Conservation (phyloP, 1,140 invertebrate species). For the Lordiphosa stackelbergi region DNA sequence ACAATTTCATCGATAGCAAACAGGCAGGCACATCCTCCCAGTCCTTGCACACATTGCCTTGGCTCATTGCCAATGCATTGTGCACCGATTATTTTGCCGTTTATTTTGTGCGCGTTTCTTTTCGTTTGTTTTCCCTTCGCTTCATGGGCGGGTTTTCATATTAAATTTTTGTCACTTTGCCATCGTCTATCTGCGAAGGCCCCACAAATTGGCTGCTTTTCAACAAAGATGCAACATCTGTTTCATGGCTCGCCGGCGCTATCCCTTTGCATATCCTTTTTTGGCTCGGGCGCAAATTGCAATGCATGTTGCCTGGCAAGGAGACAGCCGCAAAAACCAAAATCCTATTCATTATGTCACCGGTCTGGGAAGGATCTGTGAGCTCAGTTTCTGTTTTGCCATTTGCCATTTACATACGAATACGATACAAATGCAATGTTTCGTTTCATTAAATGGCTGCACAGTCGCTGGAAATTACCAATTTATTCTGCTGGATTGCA, state of each 20-base stretch:
- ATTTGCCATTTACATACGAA: constrained; percentile 56
- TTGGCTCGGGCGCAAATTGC: constrained; percentile 63
- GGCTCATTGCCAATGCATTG: constrained; percentile 74
- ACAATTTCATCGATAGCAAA: constrained; percentile 71
- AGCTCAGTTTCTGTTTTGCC: constrained; percentile 9
- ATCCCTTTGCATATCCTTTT: constrained; percentile 70
- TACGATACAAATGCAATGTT: constrained; percentile 38
- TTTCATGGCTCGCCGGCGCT: constrained; percentile 45
- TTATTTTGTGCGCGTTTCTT: constrained; percentile 66
- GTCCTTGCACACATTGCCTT: constrained; percentile 19
- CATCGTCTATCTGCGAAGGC: constrained; percentile 59
- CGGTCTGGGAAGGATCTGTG: constrained; percentile 25
- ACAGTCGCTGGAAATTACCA: constrained; percentile 67
- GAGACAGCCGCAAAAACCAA: constrained; percentile 56
- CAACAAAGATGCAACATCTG: constrained; percentile 77
- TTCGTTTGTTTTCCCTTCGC: constrained; percentile 7
- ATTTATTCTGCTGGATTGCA: constrained; percentile 65
- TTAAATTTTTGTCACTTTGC: constrained; percentile 76
- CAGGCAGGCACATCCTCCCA: constrained; percentile 16
- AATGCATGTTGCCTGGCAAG: constrained; percentile 32
- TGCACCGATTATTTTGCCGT: constrained; percentile 76
- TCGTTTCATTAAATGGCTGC: constrained; percentile 50
- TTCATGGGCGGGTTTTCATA: constrained; percentile 48
- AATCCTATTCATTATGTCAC: constrained; percentile 74
- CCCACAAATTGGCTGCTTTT: constrained; percentile 76